These are phyloP conservation scores for Xenops minutus DNA, from an alignment of 2,797 vertebrate genomes.

Conservation along the genomic window DNA sequence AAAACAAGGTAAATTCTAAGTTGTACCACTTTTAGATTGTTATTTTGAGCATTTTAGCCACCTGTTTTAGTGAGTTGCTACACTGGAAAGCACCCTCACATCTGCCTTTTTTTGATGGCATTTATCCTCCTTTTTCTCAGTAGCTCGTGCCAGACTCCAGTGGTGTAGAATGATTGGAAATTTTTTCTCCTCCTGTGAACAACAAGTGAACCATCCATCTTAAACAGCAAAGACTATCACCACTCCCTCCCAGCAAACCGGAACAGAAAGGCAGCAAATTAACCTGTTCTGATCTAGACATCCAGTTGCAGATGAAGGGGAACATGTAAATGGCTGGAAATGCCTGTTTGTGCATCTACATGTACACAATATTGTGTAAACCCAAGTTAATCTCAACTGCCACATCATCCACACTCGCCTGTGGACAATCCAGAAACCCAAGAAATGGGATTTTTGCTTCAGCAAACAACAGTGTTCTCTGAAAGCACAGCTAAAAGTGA, in stretches of 20 bases:
- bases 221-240: background rate
- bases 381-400: background rate
- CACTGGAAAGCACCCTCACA: background rate
- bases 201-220: slow-evolving; percentile 49
- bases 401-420: background rate
- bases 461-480: background rate
- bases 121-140: slow-evolving; percentile 46
- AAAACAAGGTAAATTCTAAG: background rate
- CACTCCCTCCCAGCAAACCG: background rate
- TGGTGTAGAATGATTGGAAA: slow-evolving; percentile 63
- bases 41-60: background rate
- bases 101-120: slow-evolving; percentile 5
- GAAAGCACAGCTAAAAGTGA: background rate
- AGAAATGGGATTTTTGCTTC: background rate
- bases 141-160: slow-evolving; percentile 46
- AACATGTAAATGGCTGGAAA: background rate
- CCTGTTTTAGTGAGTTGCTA: background rate
- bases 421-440: background rate
- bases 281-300: background rate
- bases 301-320: background rate
- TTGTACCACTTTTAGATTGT: background rate
- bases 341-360: background rate
- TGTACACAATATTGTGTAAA: background rate
- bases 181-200: slow-evolving; percentile 62
- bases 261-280: background rate